Percentiles rank a stretch among this genome's conserved stretches.
Conservation (phyloP, 2,888 invertebrate species). For the Axea sp. region DNA sequence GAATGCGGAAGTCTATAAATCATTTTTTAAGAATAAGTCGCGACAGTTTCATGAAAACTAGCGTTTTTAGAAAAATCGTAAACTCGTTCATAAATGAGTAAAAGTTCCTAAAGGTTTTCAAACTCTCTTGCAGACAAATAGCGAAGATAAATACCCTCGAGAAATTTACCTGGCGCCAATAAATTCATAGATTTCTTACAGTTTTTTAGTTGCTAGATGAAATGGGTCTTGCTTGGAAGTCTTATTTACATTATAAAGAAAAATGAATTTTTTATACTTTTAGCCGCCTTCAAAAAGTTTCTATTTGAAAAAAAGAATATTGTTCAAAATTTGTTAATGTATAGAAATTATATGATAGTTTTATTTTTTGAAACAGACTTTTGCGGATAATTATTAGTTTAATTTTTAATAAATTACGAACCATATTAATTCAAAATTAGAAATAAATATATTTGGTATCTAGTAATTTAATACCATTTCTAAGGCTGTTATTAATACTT, state of each 20-base stretch:
- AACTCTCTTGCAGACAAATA: constrained; percentile 26
- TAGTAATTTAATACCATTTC: constrained; percentile 5
- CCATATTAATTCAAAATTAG: too few species aligned
- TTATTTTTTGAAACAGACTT: too few species aligned
- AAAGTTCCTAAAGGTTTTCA: constrained; percentile 31
- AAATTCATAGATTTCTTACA: constrained; percentile 21
- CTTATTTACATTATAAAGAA: constrained; percentile 46
- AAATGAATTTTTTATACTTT: constrained; percentile 12
- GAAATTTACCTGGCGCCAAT: constrained; percentile 49
- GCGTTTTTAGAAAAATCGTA: constrained; percentile 36
- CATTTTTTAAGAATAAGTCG: constrained; percentile 1
- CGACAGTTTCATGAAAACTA: constrained; percentile 17
- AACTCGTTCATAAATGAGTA: constrained; percentile 30
- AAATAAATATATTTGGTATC: too few species aligned
- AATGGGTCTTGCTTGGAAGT: constrained; percentile 20
- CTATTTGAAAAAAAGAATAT: too few species aligned
- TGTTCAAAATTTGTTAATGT: too few species aligned
- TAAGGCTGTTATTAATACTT: constrained; percentile 27
- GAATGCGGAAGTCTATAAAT: constrained; percentile 23
- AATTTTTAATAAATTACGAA: too few species aligned
- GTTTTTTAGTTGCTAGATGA: constrained; percentile 40
- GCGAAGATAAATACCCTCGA: constrained; percentile 30
- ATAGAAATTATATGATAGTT: not conserved
- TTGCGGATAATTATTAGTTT: not conserved
- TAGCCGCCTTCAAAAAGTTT: too few species aligned